Evolutionary conservation across 2,113 vertebrate species (phyloP).

Genomic region (Atractosteus spatula): DNA sequence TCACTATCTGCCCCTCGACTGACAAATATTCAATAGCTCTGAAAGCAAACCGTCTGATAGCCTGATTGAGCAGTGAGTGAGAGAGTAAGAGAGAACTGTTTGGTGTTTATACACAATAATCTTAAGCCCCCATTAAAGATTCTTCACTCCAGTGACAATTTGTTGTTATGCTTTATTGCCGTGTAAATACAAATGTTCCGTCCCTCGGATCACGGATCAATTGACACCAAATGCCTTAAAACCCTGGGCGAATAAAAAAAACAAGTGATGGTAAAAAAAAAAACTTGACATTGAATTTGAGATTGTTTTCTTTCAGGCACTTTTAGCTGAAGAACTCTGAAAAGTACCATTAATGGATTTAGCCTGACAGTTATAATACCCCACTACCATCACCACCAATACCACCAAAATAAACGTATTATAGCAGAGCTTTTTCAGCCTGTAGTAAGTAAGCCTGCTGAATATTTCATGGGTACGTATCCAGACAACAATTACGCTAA

Average conservation of each 20-base stretch:
- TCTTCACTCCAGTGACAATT: background rate
- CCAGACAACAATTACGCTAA: background rate
- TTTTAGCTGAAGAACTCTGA: background rate
- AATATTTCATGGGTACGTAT: background rate
- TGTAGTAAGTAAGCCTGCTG: background rate
- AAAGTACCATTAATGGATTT: slow-evolving; percentile 1
- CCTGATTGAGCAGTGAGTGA: too few species aligned
- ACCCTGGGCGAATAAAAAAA: background rate
- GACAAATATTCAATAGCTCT: too few species aligned
- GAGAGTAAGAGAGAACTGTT: too few species aligned
- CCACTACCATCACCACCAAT: background rate
- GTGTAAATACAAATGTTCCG: background rate
- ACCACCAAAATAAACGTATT: background rate
- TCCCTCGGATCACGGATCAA: background rate
- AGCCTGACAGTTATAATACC: slow-evolving; percentile 5
- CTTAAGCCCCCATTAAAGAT: background rate
- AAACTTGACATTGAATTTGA: background rate
- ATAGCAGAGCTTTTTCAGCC: background rate
- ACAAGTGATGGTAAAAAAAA: too few species aligned
- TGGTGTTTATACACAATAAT: background rate
- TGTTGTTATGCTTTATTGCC: background rate
- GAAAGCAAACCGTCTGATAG: too few species aligned
- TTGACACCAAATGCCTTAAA: background rate
- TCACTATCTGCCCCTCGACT: too few species aligned
- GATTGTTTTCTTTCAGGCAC: background rate